Base-by-base conservation (phyloP, 2,888 invertebrate species). In the Drosophila villosipedis region DNA sequence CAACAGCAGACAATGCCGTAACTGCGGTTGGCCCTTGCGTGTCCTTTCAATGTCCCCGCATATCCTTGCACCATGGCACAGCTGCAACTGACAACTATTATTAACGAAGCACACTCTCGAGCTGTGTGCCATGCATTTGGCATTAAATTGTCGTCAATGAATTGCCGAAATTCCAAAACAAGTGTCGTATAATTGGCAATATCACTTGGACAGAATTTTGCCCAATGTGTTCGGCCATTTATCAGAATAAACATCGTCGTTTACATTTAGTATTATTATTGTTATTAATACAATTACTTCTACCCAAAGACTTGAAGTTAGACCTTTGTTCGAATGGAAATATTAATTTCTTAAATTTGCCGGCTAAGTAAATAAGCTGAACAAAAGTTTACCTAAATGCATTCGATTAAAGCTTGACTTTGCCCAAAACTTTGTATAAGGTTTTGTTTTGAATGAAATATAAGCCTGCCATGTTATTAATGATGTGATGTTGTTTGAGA, bases 31-130 rank as follows among this genome's bases (percentile, higher is more conserved):
- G 10, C 63, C 66, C 57, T 30, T 67, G 67, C 53, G 57, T 66
- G 68, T 55, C 49, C 65, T 60, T 49, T 35, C 30, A 43, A 54
- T 55, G 14, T 50, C 9, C 54, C 57, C 41, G 37, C 53, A 43
- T 53, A 55, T 68, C 57, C 61, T 68, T 78, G 69, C 58, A 65
- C 41, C 58, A 41, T 41, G 14, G 30, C 67, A 70, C 78, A 66
- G 66, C 83, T 86, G 84, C 80, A 78, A 78, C 66, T 74, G 86
- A 83, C 84, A 84, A 77, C 81, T 80, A 84, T 86, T 86, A 84
- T 79, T 80, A 80, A 71, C 75, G 66, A n/a, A 53, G 47, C 30
- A n/a, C 28, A 22, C 43, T 57, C 47, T 35, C 28, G 25, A 22
- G 9, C 35, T 39, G 39, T 50, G 50, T 10, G n/a, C 28, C 39